Evolutionary conservation across 2,888 invertebrate species (phyloP).

Genomic region (Colletes collaris): DNA sequence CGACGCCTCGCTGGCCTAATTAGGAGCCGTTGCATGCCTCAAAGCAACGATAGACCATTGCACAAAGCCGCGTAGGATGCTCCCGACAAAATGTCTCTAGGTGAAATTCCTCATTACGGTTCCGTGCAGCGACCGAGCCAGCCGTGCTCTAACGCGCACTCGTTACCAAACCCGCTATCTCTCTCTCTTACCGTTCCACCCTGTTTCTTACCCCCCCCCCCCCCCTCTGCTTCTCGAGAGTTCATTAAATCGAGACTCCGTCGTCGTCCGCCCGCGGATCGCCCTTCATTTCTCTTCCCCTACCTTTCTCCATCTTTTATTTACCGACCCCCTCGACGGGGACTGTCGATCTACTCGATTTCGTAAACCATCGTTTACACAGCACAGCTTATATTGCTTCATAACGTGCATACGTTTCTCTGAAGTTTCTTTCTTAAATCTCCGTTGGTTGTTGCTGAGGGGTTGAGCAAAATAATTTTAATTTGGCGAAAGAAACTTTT

Average conservation of each 20-base stretch:
- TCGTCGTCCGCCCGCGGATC: neutral
- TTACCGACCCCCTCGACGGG: too few species aligned
- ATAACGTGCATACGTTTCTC: too few species aligned
- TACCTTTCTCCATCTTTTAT: neutral
- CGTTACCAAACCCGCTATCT: conserved; percentile 23
- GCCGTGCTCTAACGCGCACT: conserved; percentile 15
- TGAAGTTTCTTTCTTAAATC: too few species aligned
- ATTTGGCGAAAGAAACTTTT: too few species aligned
- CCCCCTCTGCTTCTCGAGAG: neutral
- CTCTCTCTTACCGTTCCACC: neutral
- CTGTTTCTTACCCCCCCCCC: neutral
- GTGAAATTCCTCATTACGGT: conserved; percentile 55
- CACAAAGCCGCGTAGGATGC: conserved; percentile 46
- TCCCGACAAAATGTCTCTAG: conserved; percentile 46
- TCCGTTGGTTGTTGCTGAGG: too few species aligned
- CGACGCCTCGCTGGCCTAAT: conserved; percentile 45
- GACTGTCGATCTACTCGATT: too few species aligned
- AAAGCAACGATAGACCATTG: conserved; percentile 39
- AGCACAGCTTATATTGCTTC: too few species aligned
- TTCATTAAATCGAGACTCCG: conserved; percentile 11
- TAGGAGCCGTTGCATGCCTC: conserved; percentile 43
- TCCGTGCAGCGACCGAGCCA: neutral
- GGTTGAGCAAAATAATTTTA: too few species aligned
- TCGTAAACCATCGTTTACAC: too few species aligned
- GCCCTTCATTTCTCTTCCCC: neutral